Evolutionary conservation across 2,888 invertebrate species (phyloP).

Genomic region (Idaea biselata): DNA sequence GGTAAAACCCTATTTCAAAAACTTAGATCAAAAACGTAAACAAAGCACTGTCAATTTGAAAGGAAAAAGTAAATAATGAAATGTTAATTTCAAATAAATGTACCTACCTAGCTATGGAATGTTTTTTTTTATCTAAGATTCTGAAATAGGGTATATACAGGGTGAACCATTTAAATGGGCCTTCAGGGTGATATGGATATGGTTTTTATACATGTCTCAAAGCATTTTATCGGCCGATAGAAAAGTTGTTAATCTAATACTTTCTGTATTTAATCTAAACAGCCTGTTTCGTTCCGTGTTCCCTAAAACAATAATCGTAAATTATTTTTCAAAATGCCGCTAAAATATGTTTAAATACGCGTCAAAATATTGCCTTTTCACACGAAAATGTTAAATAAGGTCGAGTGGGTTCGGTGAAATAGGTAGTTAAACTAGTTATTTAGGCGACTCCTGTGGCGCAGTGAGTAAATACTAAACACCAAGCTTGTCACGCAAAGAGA

Average conservation of each 20-base stretch:
- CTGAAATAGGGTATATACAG: no score
- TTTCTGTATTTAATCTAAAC: background rate
- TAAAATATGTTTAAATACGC: conserved; percentile 1
- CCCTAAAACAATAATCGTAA: background rate
- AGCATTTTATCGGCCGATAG: background rate
- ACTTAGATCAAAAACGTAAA: no score
- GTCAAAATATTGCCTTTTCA: background rate
- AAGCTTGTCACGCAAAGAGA: background rate
- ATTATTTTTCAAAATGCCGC: background rate
- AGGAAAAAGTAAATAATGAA: no score
- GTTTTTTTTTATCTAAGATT: no score
- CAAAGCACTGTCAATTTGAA: no score
- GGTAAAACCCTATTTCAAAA: no score
- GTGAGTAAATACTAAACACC: background rate
- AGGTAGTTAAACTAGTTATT: background rate
- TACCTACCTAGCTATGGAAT: no score
- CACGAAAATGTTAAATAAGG: background rate
- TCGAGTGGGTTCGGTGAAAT: background rate
- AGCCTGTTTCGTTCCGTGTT: background rate
- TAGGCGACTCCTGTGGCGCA: background rate
- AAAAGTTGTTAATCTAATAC: background rate
- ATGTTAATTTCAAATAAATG: no score
- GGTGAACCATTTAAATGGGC: no score
- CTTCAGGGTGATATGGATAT: no score
- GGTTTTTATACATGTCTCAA: no score